Evolutionary conservation across 1,140 invertebrate genomes (phyloP), one percentile per base, ranked within the genome.

Genomic region (Aphis craccivora): DNA sequence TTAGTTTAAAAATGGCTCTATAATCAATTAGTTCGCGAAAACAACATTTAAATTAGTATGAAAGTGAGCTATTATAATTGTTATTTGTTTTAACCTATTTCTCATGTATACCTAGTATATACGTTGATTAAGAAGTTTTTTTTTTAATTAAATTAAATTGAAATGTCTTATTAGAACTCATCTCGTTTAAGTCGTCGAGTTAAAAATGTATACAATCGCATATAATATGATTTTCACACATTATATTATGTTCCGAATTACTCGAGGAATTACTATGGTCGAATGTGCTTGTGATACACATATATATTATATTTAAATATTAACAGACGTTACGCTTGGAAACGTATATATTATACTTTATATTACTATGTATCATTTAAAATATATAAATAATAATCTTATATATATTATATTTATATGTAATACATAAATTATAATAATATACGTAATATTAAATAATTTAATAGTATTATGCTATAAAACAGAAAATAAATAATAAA

Each of bases 61-160:
- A 48, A 87, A 87, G 86, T 87, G 6, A 48, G 43, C 43, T 87
- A 48, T 48, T 87, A 22, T 48, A 87, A 48, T 87, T 48, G 30
- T 48, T 87, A 83, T 37, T 83, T 76, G 11, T 45, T 30, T 86
- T 87, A 51, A 87, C 86, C 86, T 45, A 87, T 87, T 87, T 87
- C 45, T n/a, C 43, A 87, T 51, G 86, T 87, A 45, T 86, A n/a
- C n/a, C n/a, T n/a, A 18, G 22, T 37, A 83, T n/a, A 86, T 6
- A 30, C 6, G 23, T 86, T 45, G 25, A 86, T 43, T 86, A 86
- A 45, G 40, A 45, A 30, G 25, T 43, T 14, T 37, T 86, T 40
- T 40, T 86, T 86, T 51, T 45, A 30, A 45, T 45, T 45, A n/a
- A 45, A 45, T 86, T 86, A 45, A 40, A 86, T 86, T 45, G 43